Conservation (phyloP, 1,140 invertebrate species). For the Kradibia gibbosae region DNA sequence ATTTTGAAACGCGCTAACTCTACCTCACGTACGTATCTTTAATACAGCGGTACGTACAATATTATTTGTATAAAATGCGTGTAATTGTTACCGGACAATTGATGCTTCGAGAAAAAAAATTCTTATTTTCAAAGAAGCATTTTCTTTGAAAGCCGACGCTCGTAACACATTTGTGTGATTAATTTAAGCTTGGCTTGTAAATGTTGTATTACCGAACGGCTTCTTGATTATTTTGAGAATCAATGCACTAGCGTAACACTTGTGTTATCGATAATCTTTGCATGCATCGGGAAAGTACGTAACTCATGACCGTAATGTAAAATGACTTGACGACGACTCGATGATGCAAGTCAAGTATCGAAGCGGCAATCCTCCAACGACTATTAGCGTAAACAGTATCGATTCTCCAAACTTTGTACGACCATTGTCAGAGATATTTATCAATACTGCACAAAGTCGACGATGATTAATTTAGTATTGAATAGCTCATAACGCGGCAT, state of each 20-base stretch:
- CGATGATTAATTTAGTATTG: background rate
- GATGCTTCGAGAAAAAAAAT: too few relatives aligned
- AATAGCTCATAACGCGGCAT: background rate
- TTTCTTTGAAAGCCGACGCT: background rate
- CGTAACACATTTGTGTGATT: background rate
- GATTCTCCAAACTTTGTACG: background rate
- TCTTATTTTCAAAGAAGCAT: background rate
- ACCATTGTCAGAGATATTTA: background rate
- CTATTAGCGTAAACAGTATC: background rate
- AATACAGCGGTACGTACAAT: too few relatives aligned
- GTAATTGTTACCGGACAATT: too few relatives aligned
- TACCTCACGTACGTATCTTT: too few relatives aligned
- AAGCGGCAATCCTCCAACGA: too few relatives aligned
- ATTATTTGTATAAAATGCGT: too few relatives aligned
- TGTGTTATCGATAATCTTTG: background rate
- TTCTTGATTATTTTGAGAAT: background rate
- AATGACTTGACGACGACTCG: too few relatives aligned
- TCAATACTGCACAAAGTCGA: background rate
- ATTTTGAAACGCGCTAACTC: too few relatives aligned
- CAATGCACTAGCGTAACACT: background rate
- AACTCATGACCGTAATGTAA: too few relatives aligned
- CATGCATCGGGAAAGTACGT: too few relatives aligned
- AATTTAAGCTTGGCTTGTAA: background rate
- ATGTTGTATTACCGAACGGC: background rate
- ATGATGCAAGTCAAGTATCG: too few relatives aligned